Conservation (phyloP, 2,888 invertebrate species). For the Nephrotoma appendiculata region DNA sequence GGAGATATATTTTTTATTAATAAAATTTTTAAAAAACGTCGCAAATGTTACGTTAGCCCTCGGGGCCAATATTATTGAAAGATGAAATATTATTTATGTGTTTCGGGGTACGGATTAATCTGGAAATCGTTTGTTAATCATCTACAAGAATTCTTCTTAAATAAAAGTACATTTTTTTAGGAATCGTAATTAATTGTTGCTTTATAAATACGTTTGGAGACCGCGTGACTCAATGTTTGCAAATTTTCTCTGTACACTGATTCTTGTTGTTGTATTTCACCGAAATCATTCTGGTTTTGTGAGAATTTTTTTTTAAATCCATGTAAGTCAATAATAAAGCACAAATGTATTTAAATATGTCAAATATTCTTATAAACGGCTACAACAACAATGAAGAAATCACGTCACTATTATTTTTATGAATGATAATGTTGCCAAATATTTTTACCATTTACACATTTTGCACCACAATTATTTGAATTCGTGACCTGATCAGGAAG, state of each 20-base stretch:
- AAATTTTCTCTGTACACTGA: neutral
- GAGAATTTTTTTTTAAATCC: neutral
- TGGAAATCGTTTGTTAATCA: neutral
- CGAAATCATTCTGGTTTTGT: neutral
- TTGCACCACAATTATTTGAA: neutral
- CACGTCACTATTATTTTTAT: neutral
- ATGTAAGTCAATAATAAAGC: neutral
- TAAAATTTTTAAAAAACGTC: neutral
- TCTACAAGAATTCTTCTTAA: neutral
- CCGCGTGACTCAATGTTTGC: neutral
- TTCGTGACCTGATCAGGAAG: neutral
- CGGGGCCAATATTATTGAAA: neutral
- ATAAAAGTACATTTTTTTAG: neutral
- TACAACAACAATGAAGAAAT: neutral
- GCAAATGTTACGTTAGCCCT: neutral
- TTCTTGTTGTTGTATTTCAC: neutral
- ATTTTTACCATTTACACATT: neutral
- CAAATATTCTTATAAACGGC: neutral
- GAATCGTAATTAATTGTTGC: neutral
- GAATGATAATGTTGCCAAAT: neutral
- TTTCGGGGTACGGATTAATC: neutral
- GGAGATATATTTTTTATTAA: neutral
- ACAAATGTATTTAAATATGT: neutral
- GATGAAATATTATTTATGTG: neutral
- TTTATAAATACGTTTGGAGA: neutral